phyloP scores from a whole-genome alignment of 2,113 vertebrate genomes.

The Passer domesticus region DNA sequence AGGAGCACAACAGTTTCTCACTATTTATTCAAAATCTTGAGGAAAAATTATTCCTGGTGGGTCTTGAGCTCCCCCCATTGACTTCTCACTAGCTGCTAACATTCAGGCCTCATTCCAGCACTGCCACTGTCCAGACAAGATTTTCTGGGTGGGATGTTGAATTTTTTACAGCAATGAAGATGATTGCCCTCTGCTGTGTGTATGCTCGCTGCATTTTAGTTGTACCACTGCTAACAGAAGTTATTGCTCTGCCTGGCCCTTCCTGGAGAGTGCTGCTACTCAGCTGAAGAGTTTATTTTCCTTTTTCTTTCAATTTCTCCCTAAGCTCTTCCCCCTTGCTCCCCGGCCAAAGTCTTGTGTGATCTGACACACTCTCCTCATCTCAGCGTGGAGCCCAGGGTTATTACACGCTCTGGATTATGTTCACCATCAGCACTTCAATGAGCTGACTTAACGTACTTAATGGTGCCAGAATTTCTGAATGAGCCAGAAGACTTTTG shows the following conservation, averaged over 20 bases:
- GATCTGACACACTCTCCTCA: neutral
- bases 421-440: neutral
- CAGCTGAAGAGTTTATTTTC: neutral
- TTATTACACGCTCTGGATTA: neutral
- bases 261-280: neutral
- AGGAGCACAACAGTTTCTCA: neutral
- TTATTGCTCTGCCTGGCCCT: neutral
- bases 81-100: conserved; percentile 16
- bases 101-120: neutral
- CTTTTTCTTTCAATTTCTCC: neutral
- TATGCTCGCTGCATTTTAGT: neutral
- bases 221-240: neutral
- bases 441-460: neutral
- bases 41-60: conserved; percentile 14
- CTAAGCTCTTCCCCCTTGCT: neutral
- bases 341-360: neutral
- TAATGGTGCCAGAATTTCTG: neutral
- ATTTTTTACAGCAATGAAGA: neutral
- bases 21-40: neutral
- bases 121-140: neutral
- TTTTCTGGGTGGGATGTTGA: neutral
- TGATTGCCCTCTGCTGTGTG: conserved; percentile 18
- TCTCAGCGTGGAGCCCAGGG: neutral
- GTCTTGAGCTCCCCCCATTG: conserved; percentile 58
- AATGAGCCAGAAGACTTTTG: conserved; percentile 2